Conservation (phyloP, 2,797 vertebrate genomes). For the Austrolebias charrua region DNA sequence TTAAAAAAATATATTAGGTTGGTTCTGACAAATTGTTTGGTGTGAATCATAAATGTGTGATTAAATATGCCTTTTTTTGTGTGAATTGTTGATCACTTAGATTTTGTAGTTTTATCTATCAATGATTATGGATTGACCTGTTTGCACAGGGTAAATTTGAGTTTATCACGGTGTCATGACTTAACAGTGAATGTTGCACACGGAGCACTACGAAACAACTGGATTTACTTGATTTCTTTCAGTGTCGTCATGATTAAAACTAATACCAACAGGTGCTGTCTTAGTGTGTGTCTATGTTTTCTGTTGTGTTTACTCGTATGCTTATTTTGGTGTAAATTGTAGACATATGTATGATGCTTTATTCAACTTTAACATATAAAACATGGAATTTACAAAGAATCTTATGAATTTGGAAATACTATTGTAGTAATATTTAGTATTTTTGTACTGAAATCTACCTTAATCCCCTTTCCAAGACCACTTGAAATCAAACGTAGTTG, state of each 20-base stretch:
- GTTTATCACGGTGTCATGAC: slow-evolving; percentile 58
- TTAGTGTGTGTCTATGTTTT: background rate
- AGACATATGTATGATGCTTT: too few relatives aligned
- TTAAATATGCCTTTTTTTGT: slow-evolving; percentile 17
- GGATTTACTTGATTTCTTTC: slow-evolving; percentile 75
- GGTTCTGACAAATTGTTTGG: background rate
- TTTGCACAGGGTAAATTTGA: slow-evolving; percentile 50
- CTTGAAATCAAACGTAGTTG: slow-evolving; percentile 2
- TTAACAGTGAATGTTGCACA: slow-evolving; percentile 73
- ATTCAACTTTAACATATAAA: too few relatives aligned
- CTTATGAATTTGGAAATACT: too few relatives aligned
- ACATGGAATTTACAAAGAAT: too few relatives aligned
- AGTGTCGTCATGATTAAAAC: slow-evolving; percentile 72
- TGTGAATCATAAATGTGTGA: slow-evolving; percentile 4
- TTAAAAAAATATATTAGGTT: background rate
- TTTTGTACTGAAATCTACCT: too few relatives aligned
- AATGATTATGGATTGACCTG: slow-evolving; percentile 30
- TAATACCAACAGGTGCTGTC: slow-evolving; percentile 31
- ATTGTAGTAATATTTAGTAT: too few relatives aligned
- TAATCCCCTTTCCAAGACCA: too few relatives aligned
- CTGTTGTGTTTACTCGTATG: too few relatives aligned
- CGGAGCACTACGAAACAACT: slow-evolving; percentile 72
- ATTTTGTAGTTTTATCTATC: slow-evolving; percentile 23
- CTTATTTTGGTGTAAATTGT: background rate
- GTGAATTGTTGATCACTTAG: slow-evolving; percentile 24